phyloP scores from a whole-genome alignment of 1,140 invertebrate species.

The Trinorchestia longiramus region DNA sequence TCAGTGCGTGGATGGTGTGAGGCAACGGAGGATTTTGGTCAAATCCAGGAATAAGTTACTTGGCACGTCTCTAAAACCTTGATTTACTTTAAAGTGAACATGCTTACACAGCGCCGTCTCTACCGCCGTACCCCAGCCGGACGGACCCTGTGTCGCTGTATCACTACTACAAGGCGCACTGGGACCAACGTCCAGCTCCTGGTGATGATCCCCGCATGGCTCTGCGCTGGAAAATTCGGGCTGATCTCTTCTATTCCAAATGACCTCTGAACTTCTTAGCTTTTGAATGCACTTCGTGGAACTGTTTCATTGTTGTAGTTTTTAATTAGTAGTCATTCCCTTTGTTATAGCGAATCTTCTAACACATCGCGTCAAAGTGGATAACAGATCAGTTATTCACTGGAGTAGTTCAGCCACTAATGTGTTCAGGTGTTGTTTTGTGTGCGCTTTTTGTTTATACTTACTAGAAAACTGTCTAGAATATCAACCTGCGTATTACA shows the following conservation, averaged over 20 bases:
- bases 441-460: neutral
- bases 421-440: neutral
- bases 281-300: neutral
- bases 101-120: neutral
- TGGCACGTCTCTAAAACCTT: no score
- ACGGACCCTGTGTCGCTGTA: conserved; percentile 64
- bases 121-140: conserved; percentile 60
- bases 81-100: neutral
- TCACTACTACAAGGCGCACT: conserved; percentile 66
- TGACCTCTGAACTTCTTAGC: neutral
- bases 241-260: conserved; percentile 62
- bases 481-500: neutral
- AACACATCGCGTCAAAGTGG: neutral
- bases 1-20: no score
- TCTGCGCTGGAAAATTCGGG: conserved; percentile 62
- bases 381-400: no score
- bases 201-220: conserved; percentile 64
- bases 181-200: conserved; percentile 62
- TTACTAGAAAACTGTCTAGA: neutral
- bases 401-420: neutral
- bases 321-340: neutral
- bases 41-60: no score
- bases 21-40: no score
- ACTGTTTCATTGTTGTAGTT: neutral
- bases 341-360: neutral